Evolutionary conservation across 2,113 vertebrate genomes (phyloP).

Genomic region (Rhizomys pruinosus): DNA sequence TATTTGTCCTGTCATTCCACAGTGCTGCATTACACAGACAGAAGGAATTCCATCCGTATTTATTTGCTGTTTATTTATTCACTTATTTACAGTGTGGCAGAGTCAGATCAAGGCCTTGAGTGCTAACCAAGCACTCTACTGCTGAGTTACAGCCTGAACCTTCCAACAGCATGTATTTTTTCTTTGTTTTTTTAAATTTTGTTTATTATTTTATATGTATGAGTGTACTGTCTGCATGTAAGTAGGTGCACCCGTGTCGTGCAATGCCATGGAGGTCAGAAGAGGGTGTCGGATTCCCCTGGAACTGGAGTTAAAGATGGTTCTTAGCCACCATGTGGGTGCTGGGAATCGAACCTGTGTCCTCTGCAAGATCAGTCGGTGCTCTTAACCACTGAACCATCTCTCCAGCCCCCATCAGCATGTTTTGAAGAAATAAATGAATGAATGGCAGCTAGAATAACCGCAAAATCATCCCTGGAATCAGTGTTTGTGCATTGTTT

Average conservation of each 20-base stretch:
- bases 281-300: no score
- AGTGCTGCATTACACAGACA: not conserved
- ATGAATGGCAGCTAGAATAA: not conserved
- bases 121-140: not conserved
- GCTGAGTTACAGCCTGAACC: not conserved
- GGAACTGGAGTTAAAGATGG: no score
- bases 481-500: not conserved
- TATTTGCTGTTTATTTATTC: not conserved
- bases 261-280: no score
- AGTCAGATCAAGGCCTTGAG: not conserved
- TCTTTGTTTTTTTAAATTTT: no score
- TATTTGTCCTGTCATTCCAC: not conserved
- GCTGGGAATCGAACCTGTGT: no score
- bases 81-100: not conserved
- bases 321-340: no score
- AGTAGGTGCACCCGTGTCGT: no score
- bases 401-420: no score
- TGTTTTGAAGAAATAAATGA: conserved; percentile 6
- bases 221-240: no score
- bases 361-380: no score
- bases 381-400: no score
- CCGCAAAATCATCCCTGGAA: not conserved
- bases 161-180: not conserved
- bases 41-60: not conserved
- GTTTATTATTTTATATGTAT: no score